phyloP scores from a whole-genome alignment of 2,113 vertebrate genomes.

The Sminthopsis crassicaudata region DNA sequence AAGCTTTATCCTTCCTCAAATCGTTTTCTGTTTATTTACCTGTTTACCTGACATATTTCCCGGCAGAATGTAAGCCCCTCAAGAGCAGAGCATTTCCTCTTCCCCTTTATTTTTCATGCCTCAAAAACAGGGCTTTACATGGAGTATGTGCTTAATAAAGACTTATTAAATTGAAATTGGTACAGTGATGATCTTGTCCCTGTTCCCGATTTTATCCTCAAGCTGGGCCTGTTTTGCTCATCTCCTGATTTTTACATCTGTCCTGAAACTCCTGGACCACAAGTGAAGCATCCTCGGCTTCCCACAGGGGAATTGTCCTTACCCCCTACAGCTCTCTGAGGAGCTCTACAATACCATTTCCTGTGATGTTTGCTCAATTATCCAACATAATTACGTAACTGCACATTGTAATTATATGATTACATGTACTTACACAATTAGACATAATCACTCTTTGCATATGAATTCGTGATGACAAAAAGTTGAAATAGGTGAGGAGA shows the following conservation, averaged over 20 bases:
- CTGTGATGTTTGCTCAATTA: conserved; percentile 65
- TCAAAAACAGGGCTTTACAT: background rate
- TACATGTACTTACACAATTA: conserved; percentile 66
- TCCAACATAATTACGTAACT: conserved; percentile 61
- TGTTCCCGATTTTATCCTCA: background rate
- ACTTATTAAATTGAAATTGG: background rate
- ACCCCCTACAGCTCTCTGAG: conserved; percentile 39
- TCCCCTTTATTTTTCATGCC: background rate
- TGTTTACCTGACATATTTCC: background rate
- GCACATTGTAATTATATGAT: conserved; percentile 65
- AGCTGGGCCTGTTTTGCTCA: background rate
- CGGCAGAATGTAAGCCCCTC: background rate
- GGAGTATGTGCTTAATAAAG: background rate
- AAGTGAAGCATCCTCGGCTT: conserved; percentile 15
- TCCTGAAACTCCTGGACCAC: background rate
- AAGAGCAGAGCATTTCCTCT: background rate
- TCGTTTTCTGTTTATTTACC: background rate
- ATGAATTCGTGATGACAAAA: conserved; percentile 51
- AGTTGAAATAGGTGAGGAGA: conserved; percentile 23
- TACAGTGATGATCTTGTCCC: background rate
- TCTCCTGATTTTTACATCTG: background rate
- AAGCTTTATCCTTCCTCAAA: background rate
- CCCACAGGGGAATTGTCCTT: conserved; percentile 28
- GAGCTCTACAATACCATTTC: conserved; percentile 48
- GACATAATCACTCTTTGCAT: conserved; percentile 57